phyloP scores from a whole-genome alignment of 2,888 invertebrate genomes.

The Cyclophora albipunctata region DNA sequence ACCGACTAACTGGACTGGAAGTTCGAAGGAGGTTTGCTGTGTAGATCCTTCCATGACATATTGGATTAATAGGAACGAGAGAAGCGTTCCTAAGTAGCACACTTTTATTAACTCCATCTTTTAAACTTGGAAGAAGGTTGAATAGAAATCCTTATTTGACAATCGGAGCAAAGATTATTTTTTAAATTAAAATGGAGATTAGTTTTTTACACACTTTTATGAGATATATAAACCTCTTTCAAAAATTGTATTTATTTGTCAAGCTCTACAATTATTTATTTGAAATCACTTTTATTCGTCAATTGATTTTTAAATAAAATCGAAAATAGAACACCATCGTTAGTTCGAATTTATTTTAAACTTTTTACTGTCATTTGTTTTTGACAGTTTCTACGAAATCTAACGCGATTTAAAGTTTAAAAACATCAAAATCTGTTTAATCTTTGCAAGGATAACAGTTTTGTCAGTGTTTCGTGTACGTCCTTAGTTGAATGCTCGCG shows the following conservation, averaged over 20 bases:
- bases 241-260: too few relatives aligned
- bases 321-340: background rate
- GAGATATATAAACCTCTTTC: too few relatives aligned
- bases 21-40: constrained; percentile 52
- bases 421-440: too few relatives aligned
- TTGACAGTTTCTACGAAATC: too few relatives aligned
- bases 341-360: background rate
- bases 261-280: too few relatives aligned
- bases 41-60: constrained; percentile 47
- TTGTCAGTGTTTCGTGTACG: constrained; percentile 35
- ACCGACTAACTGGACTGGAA: constrained; percentile 88
- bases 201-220: too few relatives aligned
- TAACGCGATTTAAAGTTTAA: too few relatives aligned
- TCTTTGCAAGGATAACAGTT: constrained; percentile 4
- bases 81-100: constrained; percentile 46
- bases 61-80: constrained; percentile 50
- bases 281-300: too few relatives aligned
- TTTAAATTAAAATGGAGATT: too few relatives aligned
- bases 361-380: too few relatives aligned
- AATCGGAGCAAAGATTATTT: too few relatives aligned
- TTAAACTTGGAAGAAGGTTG: constrained; percentile 2
- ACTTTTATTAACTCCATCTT: constrained; percentile 55
- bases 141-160: too few relatives aligned
- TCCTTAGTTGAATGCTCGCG: constrained; percentile 46
- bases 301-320: background rate